Base-by-base conservation (phyloP, 2,797 vertebrate genomes). In the Eremophila alpestris region DNA sequence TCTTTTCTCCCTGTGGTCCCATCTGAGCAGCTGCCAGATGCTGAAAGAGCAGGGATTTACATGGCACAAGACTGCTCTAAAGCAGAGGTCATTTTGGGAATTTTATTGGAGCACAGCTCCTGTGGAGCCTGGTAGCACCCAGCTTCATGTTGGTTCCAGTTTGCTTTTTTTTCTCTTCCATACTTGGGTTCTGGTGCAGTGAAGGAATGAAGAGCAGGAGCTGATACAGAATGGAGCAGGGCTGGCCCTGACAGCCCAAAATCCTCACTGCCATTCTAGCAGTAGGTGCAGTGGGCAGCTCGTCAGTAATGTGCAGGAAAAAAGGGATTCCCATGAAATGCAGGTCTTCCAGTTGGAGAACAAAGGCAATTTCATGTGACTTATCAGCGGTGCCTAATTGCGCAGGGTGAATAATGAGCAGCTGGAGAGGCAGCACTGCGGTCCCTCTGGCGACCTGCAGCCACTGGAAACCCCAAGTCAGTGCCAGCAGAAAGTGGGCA, bases 381-480 rank as follows among this genome's bases (percentile, higher is more conserved):
- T 97, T 95, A 94, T 73, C 87, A 92, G 87, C 12, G 0, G 67
- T 86, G 89, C 82, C 80, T 96, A 96, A 96, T 96, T 96, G 93
- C 22, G 1, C 80, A 69, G 79, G 80, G 94, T 96, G 95, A 96
- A 93, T 97, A 95, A 97, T 96, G 91, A 96, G 94, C 93, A 87
- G 93, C 32, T 19, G 1, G 86, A 62, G 83, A 93, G 75, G 92
- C 77, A 69, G 93, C 88, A 8, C 86, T 27, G 80, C 32, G 0
- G 59, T 82, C 90, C 94, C 91, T 96, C 80, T 5, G 0, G 51
- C 11, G 4, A 59, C 67, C 90, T 87, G 95, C 92, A 94, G 91
- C 41, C 6, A 0, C 82, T 91, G 77, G 86, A 93, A 95, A 48
- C 49, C 63, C 49, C 5, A 2, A n/a, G 18, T 32, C 11, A 3